Conservation (phyloP, 2,797 vertebrate species). For the Sebastes reedi region DNA sequence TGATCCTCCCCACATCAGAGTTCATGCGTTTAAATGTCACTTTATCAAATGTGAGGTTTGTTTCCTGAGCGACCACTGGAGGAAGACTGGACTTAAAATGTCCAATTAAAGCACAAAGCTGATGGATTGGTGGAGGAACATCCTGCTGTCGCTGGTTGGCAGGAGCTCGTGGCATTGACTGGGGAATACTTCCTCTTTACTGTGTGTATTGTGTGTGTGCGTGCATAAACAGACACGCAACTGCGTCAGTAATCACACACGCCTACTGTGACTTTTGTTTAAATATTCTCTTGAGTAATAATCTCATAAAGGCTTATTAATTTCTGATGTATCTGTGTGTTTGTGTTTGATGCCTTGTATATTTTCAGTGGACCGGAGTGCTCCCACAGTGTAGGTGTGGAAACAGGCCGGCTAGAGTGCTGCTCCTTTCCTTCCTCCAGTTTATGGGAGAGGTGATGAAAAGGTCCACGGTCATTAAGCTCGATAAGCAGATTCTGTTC, state of each 20-base stretch:
- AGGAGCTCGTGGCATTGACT: constrained; percentile 8
- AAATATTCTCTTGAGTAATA: constrained; percentile 46
- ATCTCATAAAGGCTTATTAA: constrained; percentile 43
- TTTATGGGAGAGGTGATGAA: constrained; percentile 59
- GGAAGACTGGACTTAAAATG: constrained; percentile 55
- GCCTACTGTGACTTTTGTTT: constrained; percentile 15
- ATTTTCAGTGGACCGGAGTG: constrained; percentile 47
- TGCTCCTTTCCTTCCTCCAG: constrained; percentile 56
- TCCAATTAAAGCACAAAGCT: constrained; percentile 57
- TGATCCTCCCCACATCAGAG: constrained; percentile 10
- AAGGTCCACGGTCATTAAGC: constrained; percentile 40
- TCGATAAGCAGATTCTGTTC: constrained; percentile 22
- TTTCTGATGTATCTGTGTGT: constrained; percentile 46
- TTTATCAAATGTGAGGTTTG: constrained; percentile 26
- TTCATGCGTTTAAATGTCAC: constrained; percentile 15
- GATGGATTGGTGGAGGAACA: constrained; percentile 48
- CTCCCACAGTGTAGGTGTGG: constrained; percentile 50
- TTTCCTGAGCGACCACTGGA: constrained; percentile 35
- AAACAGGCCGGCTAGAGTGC: constrained; percentile 31
- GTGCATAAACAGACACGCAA: neutral
- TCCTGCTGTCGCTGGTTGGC: constrained; percentile 50
- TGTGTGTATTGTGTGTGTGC: neutral
- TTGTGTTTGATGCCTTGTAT: constrained; percentile 52
- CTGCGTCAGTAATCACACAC: neutral
- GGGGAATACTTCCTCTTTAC: constrained; percentile 47